These are phyloP conservation scores for Pyrrhia umbra DNA, from an alignment of 2,888 invertebrate genomes.

Conservation along the genomic window DNA sequence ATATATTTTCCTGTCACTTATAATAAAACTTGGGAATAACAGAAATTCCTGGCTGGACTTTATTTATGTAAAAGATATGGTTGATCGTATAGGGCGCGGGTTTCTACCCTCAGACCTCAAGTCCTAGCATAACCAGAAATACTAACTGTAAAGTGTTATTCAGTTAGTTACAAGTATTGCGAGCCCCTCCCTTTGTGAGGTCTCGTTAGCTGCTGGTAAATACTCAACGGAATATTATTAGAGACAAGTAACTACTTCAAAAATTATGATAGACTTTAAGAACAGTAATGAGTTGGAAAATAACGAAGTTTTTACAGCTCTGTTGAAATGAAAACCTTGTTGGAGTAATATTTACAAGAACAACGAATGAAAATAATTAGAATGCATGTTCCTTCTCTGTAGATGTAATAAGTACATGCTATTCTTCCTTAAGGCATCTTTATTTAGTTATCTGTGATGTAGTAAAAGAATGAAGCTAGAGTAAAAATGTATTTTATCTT, in stretches of 20 bases:
- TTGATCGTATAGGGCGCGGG: no score
- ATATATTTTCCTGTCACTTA: no score
- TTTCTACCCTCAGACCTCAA: no score
- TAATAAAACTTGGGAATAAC: no score
- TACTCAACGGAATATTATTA: conserved; percentile 67
- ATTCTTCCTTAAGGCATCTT: neutral
- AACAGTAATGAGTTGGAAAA: conserved; percentile 37
- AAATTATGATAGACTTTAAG: conserved; percentile 22
- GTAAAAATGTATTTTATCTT: no score
- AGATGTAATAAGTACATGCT: neutral
- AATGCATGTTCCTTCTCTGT: no score
- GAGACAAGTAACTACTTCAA: conserved; percentile 1
- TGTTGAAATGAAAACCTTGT: conserved; percentile 32
- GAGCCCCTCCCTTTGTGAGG: conserved; percentile 62
- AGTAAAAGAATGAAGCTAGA: no score
- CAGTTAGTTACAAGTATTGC: conserved; percentile 71
- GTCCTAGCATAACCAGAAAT: conserved; percentile 18
- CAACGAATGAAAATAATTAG: neutral
- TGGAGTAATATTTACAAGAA: conserved; percentile 20
- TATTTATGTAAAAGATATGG: no score
- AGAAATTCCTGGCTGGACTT: no score
- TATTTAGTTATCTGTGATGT: no score
- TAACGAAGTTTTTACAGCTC: conserved; percentile 18
- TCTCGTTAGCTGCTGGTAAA: conserved; percentile 55
- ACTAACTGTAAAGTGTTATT: conserved; percentile 70